These are phyloP conservation scores for Drosophila ironensis DNA, from an alignment of 1,140 invertebrate species.

Conservation along the genomic window DNA sequence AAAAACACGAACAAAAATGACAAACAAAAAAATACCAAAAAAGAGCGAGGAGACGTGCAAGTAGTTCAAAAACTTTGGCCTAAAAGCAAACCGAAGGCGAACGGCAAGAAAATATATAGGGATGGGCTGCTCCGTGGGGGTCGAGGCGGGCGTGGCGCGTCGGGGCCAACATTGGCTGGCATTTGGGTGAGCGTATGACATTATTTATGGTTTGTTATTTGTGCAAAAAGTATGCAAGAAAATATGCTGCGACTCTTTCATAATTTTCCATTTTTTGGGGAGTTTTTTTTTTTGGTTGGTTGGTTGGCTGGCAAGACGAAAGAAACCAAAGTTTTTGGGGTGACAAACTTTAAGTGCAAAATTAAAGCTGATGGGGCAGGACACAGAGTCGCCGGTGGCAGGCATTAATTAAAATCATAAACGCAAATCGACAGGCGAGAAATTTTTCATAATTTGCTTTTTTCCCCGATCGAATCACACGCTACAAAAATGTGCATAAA, in stretches of 20 bases:
- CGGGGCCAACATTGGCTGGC: slow-evolving; percentile 74
- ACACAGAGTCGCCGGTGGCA: slow-evolving; percentile 8
- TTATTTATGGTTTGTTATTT: slow-evolving; percentile 81
- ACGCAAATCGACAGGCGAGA: slow-evolving; percentile 53
- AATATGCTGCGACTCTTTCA: slow-evolving; percentile 79
- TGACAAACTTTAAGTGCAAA: slow-evolving; percentile 56
- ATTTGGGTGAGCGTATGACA: slow-evolving; percentile 75
- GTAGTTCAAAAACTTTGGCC: slow-evolving; percentile 79
- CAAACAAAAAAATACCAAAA: slow-evolving; percentile 35
- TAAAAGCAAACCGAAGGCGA: slow-evolving; percentile 65
- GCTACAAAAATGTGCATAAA: slow-evolving; percentile 58
- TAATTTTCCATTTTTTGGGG: slow-evolving; percentile 58
- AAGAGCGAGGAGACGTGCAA: slow-evolving; percentile 76
- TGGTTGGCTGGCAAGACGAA: slow-evolving; percentile 7
- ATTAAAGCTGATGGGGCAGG: slow-evolving; percentile 42
- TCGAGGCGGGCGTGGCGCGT: background rate
- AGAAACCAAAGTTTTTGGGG: slow-evolving; percentile 44
- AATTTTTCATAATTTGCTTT: slow-evolving; percentile 34
- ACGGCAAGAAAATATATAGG: slow-evolving; percentile 21
- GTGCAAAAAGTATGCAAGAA: slow-evolving; percentile 73
- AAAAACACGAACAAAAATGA: slow-evolving; percentile 24
- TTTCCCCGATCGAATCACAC: slow-evolving; percentile 3
- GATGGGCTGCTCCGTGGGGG: slow-evolving; percentile 26
- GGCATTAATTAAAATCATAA: slow-evolving; percentile 62
- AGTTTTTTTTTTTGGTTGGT: slow-evolving; percentile 6